These are phyloP conservation scores for Dufourea novaeangliae DNA, from an alignment of 1,140 invertebrate species.

Conservation along the genomic window DNA sequence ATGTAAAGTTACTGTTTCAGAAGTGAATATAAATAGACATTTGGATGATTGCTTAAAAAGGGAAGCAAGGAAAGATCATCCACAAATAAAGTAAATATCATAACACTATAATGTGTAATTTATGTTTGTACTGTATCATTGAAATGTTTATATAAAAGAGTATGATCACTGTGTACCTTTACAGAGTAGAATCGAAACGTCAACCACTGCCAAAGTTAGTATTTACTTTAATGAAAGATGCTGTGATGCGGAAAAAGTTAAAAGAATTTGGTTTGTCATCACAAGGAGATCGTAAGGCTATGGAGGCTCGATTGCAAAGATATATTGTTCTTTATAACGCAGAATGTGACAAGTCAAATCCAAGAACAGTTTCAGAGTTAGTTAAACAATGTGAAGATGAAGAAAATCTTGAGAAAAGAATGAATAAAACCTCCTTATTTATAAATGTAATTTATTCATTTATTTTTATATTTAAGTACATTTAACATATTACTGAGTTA, in stretches of 20 bases:
- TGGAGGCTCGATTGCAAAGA: slow-evolving; percentile 79
- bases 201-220: slow-evolving; percentile 83
- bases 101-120: slow-evolving; percentile 16
- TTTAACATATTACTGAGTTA: no score
- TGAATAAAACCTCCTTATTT: slow-evolving; percentile 39
- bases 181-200: slow-evolving; percentile 63
- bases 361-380: slow-evolving; percentile 77
- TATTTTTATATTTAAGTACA: slow-evolving; percentile 28
- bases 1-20: slow-evolving; percentile 80
- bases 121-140: slow-evolving; percentile 24
- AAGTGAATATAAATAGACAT: slow-evolving; percentile 81
- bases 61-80: slow-evolving; percentile 52
- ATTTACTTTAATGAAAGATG: slow-evolving; percentile 82
- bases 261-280: slow-evolving; percentile 81
- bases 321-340: slow-evolving; percentile 81
- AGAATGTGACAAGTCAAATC: slow-evolving; percentile 80
- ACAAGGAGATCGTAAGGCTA: slow-evolving; percentile 80
- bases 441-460: slow-evolving; percentile 42
- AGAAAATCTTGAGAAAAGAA: slow-evolving; percentile 77
- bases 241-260: slow-evolving; percentile 80
- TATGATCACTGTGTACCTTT: slow-evolving; percentile 30
- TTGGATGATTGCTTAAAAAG: slow-evolving; percentile 82
- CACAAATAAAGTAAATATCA: slow-evolving; percentile 46
- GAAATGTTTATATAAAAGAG: slow-evolving; percentile 8
- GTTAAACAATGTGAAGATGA: slow-evolving; percentile 80